Conservation (phyloP, 2,888 invertebrate species). For the Aleiodes alternator region DNA sequence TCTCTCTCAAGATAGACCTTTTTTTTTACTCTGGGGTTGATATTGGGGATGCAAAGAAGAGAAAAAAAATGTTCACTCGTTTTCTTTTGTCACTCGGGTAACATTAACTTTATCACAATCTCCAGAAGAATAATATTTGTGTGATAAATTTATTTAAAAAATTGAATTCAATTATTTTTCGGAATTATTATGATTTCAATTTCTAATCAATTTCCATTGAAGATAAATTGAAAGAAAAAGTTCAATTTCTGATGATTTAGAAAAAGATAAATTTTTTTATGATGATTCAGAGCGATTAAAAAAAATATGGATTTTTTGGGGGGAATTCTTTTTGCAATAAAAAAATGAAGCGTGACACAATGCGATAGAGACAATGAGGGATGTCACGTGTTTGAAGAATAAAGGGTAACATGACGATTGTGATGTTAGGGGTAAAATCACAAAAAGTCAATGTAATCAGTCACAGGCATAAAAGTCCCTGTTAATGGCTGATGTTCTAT, state of each 20-base stretch:
- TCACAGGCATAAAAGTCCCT: constrained; percentile 47
- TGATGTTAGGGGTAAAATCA: constrained; percentile 37
- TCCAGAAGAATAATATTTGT: constrained; percentile 6
- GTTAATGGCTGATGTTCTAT: constrained; percentile 54
- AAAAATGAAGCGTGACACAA: constrained; percentile 66
- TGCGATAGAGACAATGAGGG: constrained; percentile 68
- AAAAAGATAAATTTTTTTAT: not conserved
- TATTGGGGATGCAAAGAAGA: constrained; percentile 14
- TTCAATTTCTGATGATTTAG: not conserved
- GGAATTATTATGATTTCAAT: not conserved
- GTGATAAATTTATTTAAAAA: constrained; percentile 9
- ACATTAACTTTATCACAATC: not conserved
- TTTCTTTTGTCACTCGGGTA: constrained; percentile 20
- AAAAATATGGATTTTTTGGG: constrained; percentile 5
- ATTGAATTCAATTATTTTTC: not conserved
- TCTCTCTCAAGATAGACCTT: constrained; percentile 5
- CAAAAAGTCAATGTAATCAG: constrained; percentile 54
- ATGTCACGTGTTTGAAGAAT: constrained; percentile 66
- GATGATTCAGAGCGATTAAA: not conserved
- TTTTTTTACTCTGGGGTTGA: not conserved
- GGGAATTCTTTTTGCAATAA: not conserved
- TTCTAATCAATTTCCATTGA: not conserved
- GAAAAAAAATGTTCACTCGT: constrained; percentile 4
- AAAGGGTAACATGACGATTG: constrained; percentile 26
- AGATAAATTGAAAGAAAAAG: not conserved